phyloP scores from a whole-genome alignment of 2,888 invertebrate species.

The Mellilla xanthometata region DNA sequence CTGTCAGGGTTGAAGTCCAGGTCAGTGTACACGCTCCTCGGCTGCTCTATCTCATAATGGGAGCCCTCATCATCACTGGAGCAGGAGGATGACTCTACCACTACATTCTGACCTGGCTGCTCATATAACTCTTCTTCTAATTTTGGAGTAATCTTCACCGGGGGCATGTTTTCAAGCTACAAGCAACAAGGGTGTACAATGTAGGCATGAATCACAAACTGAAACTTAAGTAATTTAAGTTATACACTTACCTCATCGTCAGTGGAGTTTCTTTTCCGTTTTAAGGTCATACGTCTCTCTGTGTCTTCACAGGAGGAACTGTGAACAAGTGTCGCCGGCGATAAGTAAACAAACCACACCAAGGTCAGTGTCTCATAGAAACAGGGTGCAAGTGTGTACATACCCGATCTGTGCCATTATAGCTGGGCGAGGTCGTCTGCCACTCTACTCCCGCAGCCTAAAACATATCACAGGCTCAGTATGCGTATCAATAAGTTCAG shows the following conservation, averaged over 20 bases:
- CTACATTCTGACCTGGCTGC: conserved; percentile 65
- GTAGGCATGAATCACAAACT: not conserved
- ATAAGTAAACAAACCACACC: conserved; percentile 61
- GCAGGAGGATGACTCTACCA: conserved; percentile 72
- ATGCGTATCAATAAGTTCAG: conserved; percentile 31
- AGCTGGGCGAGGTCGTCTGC: conserved; percentile 50
- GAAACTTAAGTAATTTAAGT: conserved; percentile 16
- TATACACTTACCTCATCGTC: conserved; percentile 70
- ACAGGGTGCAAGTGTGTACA: conserved; percentile 49
- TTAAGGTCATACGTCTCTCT: conserved; percentile 64
- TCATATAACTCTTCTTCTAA: conserved; percentile 54
- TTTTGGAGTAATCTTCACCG: conserved; percentile 56
- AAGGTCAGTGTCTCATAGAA: conserved; percentile 54
- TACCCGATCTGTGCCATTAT: conserved; percentile 77
- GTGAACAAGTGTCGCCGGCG: conserved; percentile 45
- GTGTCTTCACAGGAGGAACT: conserved; percentile 65
- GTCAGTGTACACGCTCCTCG: conserved; percentile 67
- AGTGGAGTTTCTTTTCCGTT: conserved; percentile 71
- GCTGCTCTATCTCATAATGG: conserved; percentile 59
- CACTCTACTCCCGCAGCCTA: conserved; percentile 52
- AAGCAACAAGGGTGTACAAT: conserved; percentile 36
- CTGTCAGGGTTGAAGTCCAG: conserved; percentile 73
- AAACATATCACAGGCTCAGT: conserved; percentile 50
- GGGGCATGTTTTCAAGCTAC: conserved; percentile 75
- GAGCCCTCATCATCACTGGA: conserved; percentile 70